Base-by-base conservation (phyloP, 2,888 invertebrate species). In the Blomia tropicalis region DNA sequence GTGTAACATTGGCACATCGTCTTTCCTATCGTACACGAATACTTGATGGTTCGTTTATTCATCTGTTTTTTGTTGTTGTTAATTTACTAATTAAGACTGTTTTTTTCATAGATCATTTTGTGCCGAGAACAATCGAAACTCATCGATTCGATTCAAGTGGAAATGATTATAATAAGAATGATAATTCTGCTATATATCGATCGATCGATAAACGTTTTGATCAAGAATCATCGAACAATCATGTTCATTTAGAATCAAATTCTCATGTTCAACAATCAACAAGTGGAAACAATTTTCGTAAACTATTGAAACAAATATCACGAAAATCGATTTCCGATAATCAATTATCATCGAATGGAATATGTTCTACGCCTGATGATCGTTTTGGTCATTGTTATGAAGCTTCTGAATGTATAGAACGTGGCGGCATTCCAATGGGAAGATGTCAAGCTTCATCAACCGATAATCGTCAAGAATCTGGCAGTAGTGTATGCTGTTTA, bases 361-460 rank as follows among this genome's bases (percentile, higher is more conserved):
- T 43, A 7, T 68, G 68, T 44, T 62, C 62, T 36, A 65, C 68
- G 1, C 67, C 68, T 1, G 68, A 68, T 51, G 58, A 63, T 1
- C 53, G 68, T 7, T 60, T 65, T 51, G 68, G 68, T 1, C 67
- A 63, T 1, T 68, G 68, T 54, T 68, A 68, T 53, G 68, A 68
- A 1, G 67, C 68, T 2, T 31, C 65, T 2, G 67, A 66, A 23
- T 68, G 68, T 56, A 61, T 66, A 0, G 63, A 66, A 11, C 23
- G 65, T 4, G 68, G 68, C 2, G 68, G 68, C 14, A 67, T 67
- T 3, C 68, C 68, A 19, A 68, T 68, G 67, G 68, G 68, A 0
- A 47, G 64, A 27, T 68, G 68, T 51, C 31, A 23, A 36, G 64
- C 64, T 1, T n/a, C n/a, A n/a, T n/a, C n/a, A n/a, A n/a, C n/a